phyloP scores from a whole-genome alignment of 2,888 invertebrate species.

The Ephialtes manifestator region DNA sequence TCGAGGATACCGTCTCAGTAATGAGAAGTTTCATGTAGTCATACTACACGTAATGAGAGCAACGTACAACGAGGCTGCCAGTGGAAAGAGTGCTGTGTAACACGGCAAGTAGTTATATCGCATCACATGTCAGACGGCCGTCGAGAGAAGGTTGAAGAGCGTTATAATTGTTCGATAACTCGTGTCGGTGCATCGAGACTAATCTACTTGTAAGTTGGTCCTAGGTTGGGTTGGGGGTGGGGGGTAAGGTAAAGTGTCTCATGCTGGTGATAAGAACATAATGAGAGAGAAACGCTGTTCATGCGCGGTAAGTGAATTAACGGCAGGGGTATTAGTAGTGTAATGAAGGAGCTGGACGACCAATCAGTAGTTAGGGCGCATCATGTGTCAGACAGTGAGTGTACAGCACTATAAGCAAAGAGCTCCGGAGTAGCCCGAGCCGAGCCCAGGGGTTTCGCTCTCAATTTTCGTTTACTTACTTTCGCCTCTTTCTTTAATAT shows the following conservation, averaged over 20 bases:
- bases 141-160: slow-evolving; percentile 34
- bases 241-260: not conserved
- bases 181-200: slow-evolving; percentile 12
- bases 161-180: slow-evolving; percentile 57
- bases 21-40: not conserved
- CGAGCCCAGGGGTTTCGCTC: not conserved
- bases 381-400: slow-evolving; percentile 21
- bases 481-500: not conserved
- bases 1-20: not conserved
- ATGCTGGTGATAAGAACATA: slow-evolving; percentile 31
- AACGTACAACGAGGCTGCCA: not conserved
- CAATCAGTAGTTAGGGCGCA: slow-evolving; percentile 35
- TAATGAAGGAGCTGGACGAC: slow-evolving; percentile 20
- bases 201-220: slow-evolving; percentile 31
- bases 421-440: not conserved
- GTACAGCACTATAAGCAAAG: no score
- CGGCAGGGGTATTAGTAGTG: not conserved
- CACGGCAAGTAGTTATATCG: slow-evolving; percentile 37
- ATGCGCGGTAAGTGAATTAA: slow-evolving; percentile 34
- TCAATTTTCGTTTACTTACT: slow-evolving; percentile 8
- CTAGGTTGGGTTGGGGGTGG: no score
- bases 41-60: not conserved
- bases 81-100: slow-evolving; percentile 1
- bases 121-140: slow-evolving; percentile 58
- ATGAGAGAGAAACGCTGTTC: slow-evolving; percentile 14